Conservation (phyloP, 2,113 vertebrate species). For the Rafetus swinhoei region DNA sequence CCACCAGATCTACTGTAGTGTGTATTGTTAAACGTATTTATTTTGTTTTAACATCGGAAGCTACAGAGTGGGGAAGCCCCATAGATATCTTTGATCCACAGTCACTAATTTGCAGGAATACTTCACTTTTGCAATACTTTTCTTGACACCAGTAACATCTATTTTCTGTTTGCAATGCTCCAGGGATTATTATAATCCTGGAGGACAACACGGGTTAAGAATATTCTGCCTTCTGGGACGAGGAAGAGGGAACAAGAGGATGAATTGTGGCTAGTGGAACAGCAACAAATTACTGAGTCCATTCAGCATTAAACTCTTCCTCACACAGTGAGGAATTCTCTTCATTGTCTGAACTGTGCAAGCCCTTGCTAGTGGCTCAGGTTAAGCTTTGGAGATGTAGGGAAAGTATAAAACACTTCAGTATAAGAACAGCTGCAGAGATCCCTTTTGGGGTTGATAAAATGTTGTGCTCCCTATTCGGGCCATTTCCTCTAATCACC, state of each 20-base stretch:
- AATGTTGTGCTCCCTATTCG: not conserved
- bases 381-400: slow-evolving; percentile 56
- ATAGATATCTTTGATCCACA: slow-evolving; percentile 55
- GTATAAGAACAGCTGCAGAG: not conserved
- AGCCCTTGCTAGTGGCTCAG: slow-evolving; percentile 63
- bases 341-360: slow-evolving; percentile 56
- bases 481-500: not conserved
- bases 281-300: slow-evolving; percentile 40
- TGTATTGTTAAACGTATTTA: slow-evolving; percentile 69
- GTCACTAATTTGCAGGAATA: slow-evolving; percentile 70
- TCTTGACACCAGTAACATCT: slow-evolving; percentile 62
- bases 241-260: slow-evolving; percentile 25
- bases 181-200: slow-evolving; percentile 33
- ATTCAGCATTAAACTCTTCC: not conserved
- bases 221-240: slow-evolving; percentile 45
- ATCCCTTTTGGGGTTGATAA: not conserved
- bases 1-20: slow-evolving; percentile 77
- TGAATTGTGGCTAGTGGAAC: slow-evolving; percentile 38
- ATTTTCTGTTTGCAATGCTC: slow-evolving; percentile 64
- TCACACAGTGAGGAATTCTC: slow-evolving; percentile 34
- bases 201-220: slow-evolving; percentile 59
- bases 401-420: not conserved
- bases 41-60: slow-evolving; percentile 72
- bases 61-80: slow-evolving; percentile 73
- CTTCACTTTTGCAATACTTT: slow-evolving; percentile 65